Conservation (phyloP, 1,140 invertebrate genomes). For the Caerostris extrusa region DNA sequence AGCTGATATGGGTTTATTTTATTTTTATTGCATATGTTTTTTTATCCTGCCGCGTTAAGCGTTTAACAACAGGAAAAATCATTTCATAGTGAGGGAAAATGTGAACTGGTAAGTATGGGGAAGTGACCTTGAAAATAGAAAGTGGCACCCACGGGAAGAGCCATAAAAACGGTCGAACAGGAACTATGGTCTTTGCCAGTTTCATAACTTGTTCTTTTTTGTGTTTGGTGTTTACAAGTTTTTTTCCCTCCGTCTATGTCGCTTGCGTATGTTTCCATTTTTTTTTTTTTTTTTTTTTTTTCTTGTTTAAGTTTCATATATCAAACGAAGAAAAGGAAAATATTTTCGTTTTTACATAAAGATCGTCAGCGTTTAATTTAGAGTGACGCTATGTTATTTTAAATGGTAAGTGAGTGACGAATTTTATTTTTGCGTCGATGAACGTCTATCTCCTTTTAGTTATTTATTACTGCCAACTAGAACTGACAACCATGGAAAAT, state of each 20-base stretch:
- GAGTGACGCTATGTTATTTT: not conserved
- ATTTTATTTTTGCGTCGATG: not conserved
- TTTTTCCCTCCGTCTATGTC: not conserved
- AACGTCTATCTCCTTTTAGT: not conserved
- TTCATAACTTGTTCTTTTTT: not conserved
- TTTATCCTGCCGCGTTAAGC: not conserved
- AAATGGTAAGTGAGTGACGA: not conserved
- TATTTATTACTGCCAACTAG: too few relatives aligned
- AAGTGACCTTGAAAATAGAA: constrained; percentile 48
- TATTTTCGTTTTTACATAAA: not conserved
- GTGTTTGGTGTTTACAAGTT: too few relatives aligned
- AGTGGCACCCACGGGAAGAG: constrained; percentile 55
- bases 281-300: not conserved
- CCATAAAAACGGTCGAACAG: constrained; percentile 25
- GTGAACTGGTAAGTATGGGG: not conserved
- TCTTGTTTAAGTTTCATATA: not conserved
- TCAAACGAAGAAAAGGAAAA: not conserved
- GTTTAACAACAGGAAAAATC: not conserved
- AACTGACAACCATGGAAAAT: too few relatives aligned
- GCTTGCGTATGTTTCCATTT: not conserved
- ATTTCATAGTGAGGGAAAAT: not conserved
- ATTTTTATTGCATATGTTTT: not conserved
- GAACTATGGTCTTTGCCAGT: constrained; percentile 51
- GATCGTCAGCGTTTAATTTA: not conserved
- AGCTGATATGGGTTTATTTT: not conserved